A percentile compares a stretch with the other conserved stretches of the same genome.
Evolutionary conservation across 2,113 vertebrate species (phyloP).

Genomic region (Lagopus muta): DNA sequence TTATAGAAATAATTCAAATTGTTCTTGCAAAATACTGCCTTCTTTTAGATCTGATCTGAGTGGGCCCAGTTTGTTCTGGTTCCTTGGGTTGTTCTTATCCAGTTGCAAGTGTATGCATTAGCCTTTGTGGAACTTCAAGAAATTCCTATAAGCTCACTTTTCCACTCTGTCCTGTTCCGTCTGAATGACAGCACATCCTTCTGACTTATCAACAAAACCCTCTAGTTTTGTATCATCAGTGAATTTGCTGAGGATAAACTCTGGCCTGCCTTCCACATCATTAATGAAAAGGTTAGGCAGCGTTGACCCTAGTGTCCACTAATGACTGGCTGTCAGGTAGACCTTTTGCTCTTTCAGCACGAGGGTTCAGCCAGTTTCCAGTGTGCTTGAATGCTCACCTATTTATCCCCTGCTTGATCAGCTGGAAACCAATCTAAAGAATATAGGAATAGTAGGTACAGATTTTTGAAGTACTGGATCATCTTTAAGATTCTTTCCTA

Average conservation of each 20-base stretch:
- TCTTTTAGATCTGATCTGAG: no score
- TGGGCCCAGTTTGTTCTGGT: no score
- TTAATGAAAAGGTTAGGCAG: not conserved
- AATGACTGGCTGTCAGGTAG: not conserved
- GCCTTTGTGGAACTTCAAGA: no score
- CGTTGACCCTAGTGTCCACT: not conserved
- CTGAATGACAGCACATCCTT: no score
- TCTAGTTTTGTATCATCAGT: no score
- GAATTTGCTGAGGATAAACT: not conserved
- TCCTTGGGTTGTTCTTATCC: no score
- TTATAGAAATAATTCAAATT: no score
- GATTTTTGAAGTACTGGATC: not conserved
- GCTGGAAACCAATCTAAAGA: not conserved
- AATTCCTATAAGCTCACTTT: no score
- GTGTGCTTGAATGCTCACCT: fast-evolving
- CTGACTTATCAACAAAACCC: no score
- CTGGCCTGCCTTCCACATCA: not conserved
- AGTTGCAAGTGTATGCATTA: no score
- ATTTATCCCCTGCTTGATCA: not conserved
- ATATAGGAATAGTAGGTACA: not conserved
- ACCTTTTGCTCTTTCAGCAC: not conserved
- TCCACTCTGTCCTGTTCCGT: no score
- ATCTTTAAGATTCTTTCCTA: not conserved
- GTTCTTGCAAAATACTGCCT: no score
- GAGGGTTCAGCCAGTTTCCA: not conserved